phyloP scores from a whole-genome alignment of 1,140 invertebrate genomes.

The Apocrypta bakeri region DNA sequence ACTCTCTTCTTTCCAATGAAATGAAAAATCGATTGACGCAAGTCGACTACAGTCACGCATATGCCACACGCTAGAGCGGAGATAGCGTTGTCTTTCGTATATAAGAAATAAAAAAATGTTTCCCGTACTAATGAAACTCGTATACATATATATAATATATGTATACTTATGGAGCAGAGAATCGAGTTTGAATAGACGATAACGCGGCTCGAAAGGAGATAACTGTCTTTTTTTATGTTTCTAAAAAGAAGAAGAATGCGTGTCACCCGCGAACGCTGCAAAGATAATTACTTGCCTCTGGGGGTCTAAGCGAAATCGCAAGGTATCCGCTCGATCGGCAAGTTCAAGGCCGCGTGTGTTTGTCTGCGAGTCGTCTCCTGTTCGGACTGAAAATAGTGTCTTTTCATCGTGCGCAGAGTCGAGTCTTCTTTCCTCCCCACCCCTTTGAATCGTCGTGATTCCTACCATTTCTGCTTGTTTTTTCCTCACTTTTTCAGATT shows the following conservation, averaged over 20 bases:
- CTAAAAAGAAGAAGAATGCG: too few relatives aligned
- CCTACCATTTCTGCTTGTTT: too few relatives aligned
- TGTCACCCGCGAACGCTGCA: background rate
- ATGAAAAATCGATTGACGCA: slow-evolving; percentile 70
- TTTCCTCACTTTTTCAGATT: background rate
- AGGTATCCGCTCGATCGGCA: background rate
- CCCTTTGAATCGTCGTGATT: background rate
- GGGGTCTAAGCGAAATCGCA: background rate
- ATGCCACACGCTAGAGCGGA: background rate
- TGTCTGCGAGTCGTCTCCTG: too few relatives aligned
- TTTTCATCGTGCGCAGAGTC: background rate
- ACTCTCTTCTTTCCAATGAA: background rate
- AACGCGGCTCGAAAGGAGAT: background rate
- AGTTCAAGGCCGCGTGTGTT: background rate
- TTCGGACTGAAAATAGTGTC: background rate
- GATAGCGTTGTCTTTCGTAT: slow-evolving; percentile 45
- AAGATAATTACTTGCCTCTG: background rate
- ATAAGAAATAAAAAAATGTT: slow-evolving; percentile 14
- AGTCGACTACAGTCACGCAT: slow-evolving; percentile 24
- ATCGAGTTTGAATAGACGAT: background rate
- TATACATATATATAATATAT: too few relatives aligned
- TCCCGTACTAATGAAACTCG: background rate
- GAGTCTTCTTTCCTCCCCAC: background rate
- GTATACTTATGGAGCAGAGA: background rate
- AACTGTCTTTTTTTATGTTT: background rate